Conservation (phyloP, 2,797 vertebrate genomes). For the Hephaestus fuliginosus region DNA sequence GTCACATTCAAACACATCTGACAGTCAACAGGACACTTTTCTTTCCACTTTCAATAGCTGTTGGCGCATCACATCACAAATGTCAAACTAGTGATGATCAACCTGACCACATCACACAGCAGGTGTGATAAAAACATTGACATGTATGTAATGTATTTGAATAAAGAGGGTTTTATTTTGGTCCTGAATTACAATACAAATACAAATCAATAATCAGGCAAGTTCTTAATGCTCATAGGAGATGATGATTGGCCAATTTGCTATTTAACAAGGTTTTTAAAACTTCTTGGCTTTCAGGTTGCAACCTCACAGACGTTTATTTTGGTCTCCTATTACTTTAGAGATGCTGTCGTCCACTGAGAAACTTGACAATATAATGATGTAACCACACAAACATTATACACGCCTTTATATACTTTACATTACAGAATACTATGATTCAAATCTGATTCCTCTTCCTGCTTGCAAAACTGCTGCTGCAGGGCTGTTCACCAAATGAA, state of each 20-base stretch:
- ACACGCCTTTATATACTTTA: not conserved
- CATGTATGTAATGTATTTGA: not conserved
- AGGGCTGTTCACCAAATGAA: not conserved
- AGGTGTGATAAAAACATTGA: slow-evolving; percentile 3
- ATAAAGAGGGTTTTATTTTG: not conserved
- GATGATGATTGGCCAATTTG: not conserved
- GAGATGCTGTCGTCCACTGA: not conserved
- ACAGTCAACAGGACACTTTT: slow-evolving; percentile 21
- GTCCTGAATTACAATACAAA: not conserved
- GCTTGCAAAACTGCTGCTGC: slow-evolving; percentile 16
- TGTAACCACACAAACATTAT: not conserved
- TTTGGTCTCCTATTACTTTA: slow-evolving; percentile 7
- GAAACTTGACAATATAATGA: not conserved
- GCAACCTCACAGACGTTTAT: not conserved
- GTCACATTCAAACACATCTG: not conserved
- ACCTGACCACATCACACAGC: not conserved
- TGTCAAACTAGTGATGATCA: slow-evolving; percentile 39
- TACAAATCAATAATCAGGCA: not conserved
- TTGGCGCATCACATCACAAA: slow-evolving; percentile 45
- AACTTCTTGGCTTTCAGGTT: not conserved
- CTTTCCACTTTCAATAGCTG: slow-evolving; percentile 41
- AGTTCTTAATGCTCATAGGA: not conserved
- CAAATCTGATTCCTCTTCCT: not conserved
- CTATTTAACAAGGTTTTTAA: slow-evolving; percentile 4
- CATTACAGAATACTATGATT: slow-evolving; percentile 1